Evolutionary conservation across 2,888 invertebrate genomes (phyloP), one percentile per base, ranked within the genome.

Genomic region (Megalurothrips usitatus): DNA sequence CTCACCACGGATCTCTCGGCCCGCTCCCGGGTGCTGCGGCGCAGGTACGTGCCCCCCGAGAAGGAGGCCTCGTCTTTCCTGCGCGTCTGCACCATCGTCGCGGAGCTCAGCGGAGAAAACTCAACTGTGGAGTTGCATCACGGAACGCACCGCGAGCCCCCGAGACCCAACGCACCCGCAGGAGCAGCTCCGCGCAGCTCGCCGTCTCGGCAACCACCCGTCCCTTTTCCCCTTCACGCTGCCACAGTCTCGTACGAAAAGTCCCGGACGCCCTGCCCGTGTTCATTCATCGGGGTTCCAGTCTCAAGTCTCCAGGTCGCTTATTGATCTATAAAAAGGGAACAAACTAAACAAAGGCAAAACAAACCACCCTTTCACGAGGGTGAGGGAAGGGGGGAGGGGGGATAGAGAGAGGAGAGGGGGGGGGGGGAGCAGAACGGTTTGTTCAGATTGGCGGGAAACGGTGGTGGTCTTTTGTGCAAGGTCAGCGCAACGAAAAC

Each of bases 321-420:
- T n/a, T 75, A 75, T 75, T 75, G 68, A 75, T 75, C 26, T 75
- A 43, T 26, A 75, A 75, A 75, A 75, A 75, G 23, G 26, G 26
- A 23, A 23, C 12, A 23, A 75, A 26, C 68, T 75, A 75, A 75
- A 75, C 68, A 75, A 75, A 75, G 68, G 26, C 68, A 75, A 75
- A 75, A 75, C 68, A 75, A 75, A 75, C 58, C 58, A 6, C 6
- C 58, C 58, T 19, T 58, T 19, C 19, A 17, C 58, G 19, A 58
- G 49, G 49, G 52, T 17, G 58, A 58, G 6, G 58, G 58, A 19
- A 12, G 52, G 52, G 52, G 14, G 58, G 14, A 17, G 58, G 58
- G 58, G 19, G 58, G 58, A 17, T 17, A 17, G 17, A 19, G 58
- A 6, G 14, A 58, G 0, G 58, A 19, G 58, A 58, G 58, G 58